Evolutionary conservation across 2,888 invertebrate species (phyloP), one percentile per base, ranked within the genome.

Genomic region (Archips crataeganus): DNA sequence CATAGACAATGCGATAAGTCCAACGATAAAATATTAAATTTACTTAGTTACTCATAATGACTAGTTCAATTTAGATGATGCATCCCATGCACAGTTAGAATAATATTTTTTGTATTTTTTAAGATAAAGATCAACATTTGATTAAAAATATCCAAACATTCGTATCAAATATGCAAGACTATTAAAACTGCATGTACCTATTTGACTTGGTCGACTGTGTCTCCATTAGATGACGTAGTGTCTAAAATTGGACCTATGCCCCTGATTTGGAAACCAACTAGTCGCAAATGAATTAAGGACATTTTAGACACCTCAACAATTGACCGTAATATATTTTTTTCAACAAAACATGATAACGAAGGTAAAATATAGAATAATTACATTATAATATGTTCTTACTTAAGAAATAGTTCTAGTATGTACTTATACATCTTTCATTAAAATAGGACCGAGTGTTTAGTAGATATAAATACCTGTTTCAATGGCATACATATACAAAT

Each of bases 251-350:
- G 47, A 47, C 70, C n/a, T 32, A 54, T 45, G 67, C 45, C 72
- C 42, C 3, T 49, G 51, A 73, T 54, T 69, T 54, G 57, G 57
- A 57, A 68, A 70, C 60, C 15, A 74, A 75, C 61, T 61, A 70
- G 57, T 67, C 23, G 69, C 69, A 74, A 74, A 62, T 71, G 23
- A 71, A 63, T 65, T 74, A 57, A 74, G 68, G 70, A 67, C 67
- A 54, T 69, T 78, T 76, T 78, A 77, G 78, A 78, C 80, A 80
- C 63, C 77, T 79, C 84, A 81, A 80, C 82, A 84, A 84, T 84
- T 84, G 84, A 84, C 84, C 78, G 68, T 75, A 60, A 76, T 71
- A 76, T 68, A 67, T 70, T 62, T 69, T 62, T 66, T 62, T 54
- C 36, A 75, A 75, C 75, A 67, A 71, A 74, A 75, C 57, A 73